These are phyloP conservation scores for Tachystola acroxantha DNA, from an alignment of 2,888 invertebrate genomes.

Conservation along the genomic window DNA sequence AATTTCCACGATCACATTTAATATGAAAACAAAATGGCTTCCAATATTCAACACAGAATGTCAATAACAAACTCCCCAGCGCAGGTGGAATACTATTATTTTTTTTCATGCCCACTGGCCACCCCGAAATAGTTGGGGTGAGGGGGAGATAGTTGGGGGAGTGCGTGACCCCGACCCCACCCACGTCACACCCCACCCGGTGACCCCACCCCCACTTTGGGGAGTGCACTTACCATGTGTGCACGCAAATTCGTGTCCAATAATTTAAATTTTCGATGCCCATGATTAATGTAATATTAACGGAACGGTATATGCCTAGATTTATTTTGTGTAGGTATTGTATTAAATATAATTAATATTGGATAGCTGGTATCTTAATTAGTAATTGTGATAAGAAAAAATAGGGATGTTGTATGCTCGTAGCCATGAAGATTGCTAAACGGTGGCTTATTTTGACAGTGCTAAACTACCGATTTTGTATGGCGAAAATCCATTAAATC, in stretches of 20 bases:
- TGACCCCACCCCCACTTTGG: slow-evolving; percentile 25
- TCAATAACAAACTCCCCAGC: slow-evolving; percentile 61
- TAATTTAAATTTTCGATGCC: slow-evolving; percentile 74
- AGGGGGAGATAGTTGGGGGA: slow-evolving; percentile 52
- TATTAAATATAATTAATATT: background rate
- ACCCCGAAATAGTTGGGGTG: slow-evolving; percentile 70
- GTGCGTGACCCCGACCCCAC: slow-evolving; percentile 60
- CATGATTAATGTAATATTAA: slow-evolving; percentile 17
- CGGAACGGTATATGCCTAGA: slow-evolving; percentile 5
- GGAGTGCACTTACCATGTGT: slow-evolving; percentile 60
- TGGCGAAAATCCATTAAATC: no score
- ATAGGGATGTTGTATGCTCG: no score
- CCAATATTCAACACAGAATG: slow-evolving; percentile 52
- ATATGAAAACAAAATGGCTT: slow-evolving; percentile 61
- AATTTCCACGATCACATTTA: background rate
- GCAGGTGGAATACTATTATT: slow-evolving; percentile 73
- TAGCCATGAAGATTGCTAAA: no score
- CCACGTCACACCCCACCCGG: slow-evolving; percentile 29
- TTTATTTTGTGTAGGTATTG: slow-evolving; percentile 8
- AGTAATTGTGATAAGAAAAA: no score
- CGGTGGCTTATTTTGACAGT: no score
- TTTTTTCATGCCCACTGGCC: slow-evolving; percentile 63
- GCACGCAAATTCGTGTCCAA: slow-evolving; percentile 72
- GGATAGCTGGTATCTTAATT: no score
- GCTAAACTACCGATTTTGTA: no score